phyloP scores from a whole-genome alignment of 2,888 invertebrate genomes.

The Nomada lathburiana region DNA sequence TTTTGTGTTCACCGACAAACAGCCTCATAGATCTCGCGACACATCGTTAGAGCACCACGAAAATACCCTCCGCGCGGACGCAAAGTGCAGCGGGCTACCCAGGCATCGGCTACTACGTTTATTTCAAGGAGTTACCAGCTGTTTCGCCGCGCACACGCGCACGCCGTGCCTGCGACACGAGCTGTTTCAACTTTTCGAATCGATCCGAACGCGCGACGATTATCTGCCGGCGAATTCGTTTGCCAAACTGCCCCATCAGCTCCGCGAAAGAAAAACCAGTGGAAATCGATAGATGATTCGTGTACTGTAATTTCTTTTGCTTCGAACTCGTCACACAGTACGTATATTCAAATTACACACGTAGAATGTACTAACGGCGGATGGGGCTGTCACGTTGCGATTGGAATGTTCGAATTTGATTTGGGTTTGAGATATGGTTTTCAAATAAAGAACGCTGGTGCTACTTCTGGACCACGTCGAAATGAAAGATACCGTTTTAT shows the following conservation, averaged over 20 bases:
- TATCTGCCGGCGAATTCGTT: conserved; percentile 1
- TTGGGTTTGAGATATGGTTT: too few relatives aligned
- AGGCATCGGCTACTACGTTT: conserved; percentile 54
- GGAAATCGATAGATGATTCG: neutral
- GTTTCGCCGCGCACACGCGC: conserved; percentile 13
- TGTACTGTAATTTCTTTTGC: too few relatives aligned
- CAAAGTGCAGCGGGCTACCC: conserved; percentile 58
- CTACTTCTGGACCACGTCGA: too few relatives aligned
- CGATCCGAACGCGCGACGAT: neutral
- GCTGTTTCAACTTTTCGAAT: neutral
- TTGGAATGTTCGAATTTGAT: too few relatives aligned
- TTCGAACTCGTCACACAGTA: too few relatives aligned
- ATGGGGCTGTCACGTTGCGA: too few relatives aligned
- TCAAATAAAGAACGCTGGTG: too few relatives aligned
- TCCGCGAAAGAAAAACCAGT: neutral
- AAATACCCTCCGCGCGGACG: conserved; percentile 69
- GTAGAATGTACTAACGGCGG: too few relatives aligned
- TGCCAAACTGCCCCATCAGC: neutral
- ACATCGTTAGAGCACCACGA: conserved; percentile 75
- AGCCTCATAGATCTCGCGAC: conserved; percentile 79
- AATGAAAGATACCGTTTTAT: too few relatives aligned
- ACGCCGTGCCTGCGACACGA: neutral
- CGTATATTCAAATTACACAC: too few relatives aligned
- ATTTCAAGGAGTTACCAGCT: conserved; percentile 68
- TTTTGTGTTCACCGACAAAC: conserved; percentile 80